A percentile compares a stretch with the other conserved stretches of the same genome.
Conservation (phyloP, 2,888 invertebrate genomes). For the Mythimna albipuncta region DNA sequence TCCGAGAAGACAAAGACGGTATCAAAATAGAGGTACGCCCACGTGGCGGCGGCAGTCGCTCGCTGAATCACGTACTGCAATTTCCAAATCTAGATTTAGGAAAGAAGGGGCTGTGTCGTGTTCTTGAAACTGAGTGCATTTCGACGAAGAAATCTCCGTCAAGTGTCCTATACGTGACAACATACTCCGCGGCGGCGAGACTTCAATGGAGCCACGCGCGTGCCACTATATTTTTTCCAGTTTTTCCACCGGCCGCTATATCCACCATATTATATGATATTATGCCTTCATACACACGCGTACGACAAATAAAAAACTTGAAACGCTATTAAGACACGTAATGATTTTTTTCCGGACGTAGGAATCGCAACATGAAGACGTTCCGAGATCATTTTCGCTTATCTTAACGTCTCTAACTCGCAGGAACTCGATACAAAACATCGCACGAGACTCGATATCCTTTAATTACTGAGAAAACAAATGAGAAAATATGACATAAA, state of each 20-base stretch:
- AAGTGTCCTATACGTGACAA: slow-evolving; percentile 80
- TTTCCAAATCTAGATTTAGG: slow-evolving; percentile 84
- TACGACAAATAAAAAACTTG: slow-evolving; percentile 59
- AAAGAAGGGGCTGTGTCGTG: slow-evolving; percentile 74
- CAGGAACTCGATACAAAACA: slow-evolving; percentile 68
- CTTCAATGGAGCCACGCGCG: slow-evolving; percentile 78
- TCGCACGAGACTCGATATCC: slow-evolving; percentile 62
- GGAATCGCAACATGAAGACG: slow-evolving; percentile 63
- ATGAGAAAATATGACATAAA: slow-evolving; percentile 81
- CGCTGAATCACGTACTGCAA: slow-evolving; percentile 82
- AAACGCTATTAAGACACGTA: slow-evolving; percentile 58
- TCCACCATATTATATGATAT: slow-evolving; percentile 62
- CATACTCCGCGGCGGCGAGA: slow-evolving; percentile 71
- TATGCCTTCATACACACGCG: slow-evolving; percentile 63
- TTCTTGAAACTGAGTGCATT: slow-evolving; percentile 82
- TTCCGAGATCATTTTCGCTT: slow-evolving; percentile 55
- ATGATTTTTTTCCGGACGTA: slow-evolving; percentile 65
- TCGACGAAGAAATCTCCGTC: slow-evolving; percentile 78
- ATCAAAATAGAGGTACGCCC: slow-evolving; percentile 74
- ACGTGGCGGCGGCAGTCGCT: slow-evolving; percentile 64
- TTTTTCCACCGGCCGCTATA: slow-evolving; percentile 71
- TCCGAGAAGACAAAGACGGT: slow-evolving; percentile 70
- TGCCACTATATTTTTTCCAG: slow-evolving; percentile 74
- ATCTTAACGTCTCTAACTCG: slow-evolving; percentile 69
- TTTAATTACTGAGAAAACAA: slow-evolving; percentile 75